A percentile compares a stretch with the other conserved stretches of the same genome.
Evolutionary conservation across 2,888 invertebrate species (phyloP).

Genomic region (Drosophila mimetica): DNA sequence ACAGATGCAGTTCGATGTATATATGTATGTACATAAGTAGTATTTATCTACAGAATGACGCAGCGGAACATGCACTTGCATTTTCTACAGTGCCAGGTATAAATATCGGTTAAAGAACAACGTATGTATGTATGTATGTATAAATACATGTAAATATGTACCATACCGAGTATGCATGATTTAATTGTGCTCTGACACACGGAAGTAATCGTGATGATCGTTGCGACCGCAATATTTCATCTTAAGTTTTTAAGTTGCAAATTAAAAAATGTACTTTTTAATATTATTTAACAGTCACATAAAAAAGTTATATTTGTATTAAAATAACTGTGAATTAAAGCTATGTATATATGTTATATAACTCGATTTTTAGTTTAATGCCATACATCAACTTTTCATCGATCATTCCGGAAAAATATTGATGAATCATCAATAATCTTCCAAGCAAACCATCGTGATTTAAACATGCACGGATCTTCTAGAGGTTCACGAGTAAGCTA

Average conservation of each 20-base stretch:
- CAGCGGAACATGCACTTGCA: constrained; percentile 45
- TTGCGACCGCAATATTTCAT: constrained; percentile 5
- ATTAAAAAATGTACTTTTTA: background rate
- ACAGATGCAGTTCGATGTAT: constrained; percentile 16
- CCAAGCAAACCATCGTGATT: too few relatives aligned
- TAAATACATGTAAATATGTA: background rate
- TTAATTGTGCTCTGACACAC: constrained; percentile 19
- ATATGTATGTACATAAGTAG: constrained; percentile 7
- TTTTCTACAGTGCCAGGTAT: constrained; percentile 43
- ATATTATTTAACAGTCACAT: background rate
- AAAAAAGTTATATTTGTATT: too few relatives aligned
- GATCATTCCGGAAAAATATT: too few relatives aligned
- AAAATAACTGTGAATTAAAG: too few relatives aligned
- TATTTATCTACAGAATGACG: constrained; percentile 34
- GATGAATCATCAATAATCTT: too few relatives aligned
- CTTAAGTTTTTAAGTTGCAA: background rate
- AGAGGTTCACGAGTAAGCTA: too few relatives aligned
- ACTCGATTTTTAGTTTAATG: too few relatives aligned
- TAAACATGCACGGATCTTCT: too few relatives aligned
- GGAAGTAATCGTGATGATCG: constrained; percentile 12
- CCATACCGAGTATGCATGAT: background rate
- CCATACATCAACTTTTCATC: too few relatives aligned
- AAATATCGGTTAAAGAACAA: constrained; percentile 38
- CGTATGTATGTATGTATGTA: background rate
- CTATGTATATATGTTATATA: too few relatives aligned